A percentile compares a stretch with the other conserved stretches of the same genome.
These are phyloP conservation scores for Tenebrio molitor DNA, from an alignment of 1,140 invertebrate genomes.

Conservation along the genomic window DNA sequence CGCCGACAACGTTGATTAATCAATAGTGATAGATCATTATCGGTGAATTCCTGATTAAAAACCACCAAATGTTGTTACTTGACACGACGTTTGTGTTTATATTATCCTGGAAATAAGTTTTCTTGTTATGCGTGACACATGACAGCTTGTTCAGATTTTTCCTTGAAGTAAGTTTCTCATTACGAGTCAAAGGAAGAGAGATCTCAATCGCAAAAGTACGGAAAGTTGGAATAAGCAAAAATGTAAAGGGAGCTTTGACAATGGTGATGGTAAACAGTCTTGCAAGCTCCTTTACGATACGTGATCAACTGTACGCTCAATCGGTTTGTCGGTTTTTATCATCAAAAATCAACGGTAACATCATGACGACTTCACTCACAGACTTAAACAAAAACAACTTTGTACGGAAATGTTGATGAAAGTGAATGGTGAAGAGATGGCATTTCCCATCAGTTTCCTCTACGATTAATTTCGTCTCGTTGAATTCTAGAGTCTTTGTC, in stretches of 20 bases:
- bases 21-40: conserved; percentile 17
- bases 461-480: neutral
- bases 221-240: conserved; percentile 25
- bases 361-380: no score
- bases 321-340: no score
- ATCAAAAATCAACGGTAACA: no score
- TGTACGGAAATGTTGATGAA: no score
- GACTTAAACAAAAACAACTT: neutral
- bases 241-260: neutral
- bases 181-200: conserved; percentile 18
- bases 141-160: conserved; percentile 33
- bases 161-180: conserved; percentile 17
- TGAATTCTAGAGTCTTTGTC: neutral
- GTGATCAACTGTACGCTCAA: no score
- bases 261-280: conserved; percentile 5
- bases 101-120: conserved; percentile 21
- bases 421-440: neutral
- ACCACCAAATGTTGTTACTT: conserved; percentile 18
- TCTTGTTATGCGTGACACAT: conserved; percentile 15
- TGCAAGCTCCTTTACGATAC: neutral
- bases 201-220: conserved; percentile 32
- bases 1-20: conserved; percentile 8
- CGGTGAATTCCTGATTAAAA: conserved; percentile 13
- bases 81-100: conserved; percentile 34
- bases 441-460: neutral